Percentiles rank a stretch among this genome's conserved stretches.
phyloP scores from a whole-genome alignment of 1,140 invertebrate species.

The Neodiprion fabricii region DNA sequence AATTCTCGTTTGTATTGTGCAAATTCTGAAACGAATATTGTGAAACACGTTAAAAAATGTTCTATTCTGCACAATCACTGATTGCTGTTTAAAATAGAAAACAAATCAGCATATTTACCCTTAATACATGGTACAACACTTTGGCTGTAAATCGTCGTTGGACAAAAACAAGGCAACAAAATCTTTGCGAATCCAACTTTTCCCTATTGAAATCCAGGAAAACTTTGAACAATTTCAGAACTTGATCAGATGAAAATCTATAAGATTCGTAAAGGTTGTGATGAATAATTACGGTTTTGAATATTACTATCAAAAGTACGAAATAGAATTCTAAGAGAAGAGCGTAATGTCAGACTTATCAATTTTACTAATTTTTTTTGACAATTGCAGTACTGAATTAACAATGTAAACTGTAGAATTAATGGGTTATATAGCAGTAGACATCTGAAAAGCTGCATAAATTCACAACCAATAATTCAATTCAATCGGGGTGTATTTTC shows the following conservation, averaged over 20 bases:
- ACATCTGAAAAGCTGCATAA: too few relatives aligned
- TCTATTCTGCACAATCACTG: neutral
- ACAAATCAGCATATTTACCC: constrained; percentile 59
- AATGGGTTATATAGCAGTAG: neutral
- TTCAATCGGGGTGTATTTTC: too few relatives aligned
- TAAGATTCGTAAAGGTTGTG: constrained; percentile 42
- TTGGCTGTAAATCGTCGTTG: constrained; percentile 79
- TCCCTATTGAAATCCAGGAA: constrained; percentile 60
- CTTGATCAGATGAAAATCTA: constrained; percentile 66
- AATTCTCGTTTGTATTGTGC: constrained; percentile 52
- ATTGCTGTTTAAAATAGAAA: constrained; percentile 18
- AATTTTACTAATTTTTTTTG: neutral
- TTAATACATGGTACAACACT: constrained; percentile 76
- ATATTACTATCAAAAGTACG: constrained; percentile 11
- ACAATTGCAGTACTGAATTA: constrained; percentile 29
- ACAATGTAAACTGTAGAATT: constrained; percentile 7
- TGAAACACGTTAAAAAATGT: constrained; percentile 7
- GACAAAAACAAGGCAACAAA: constrained; percentile 87
- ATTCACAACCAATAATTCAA: too few relatives aligned
- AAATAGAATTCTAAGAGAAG: constrained; percentile 15
- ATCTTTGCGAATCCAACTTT: constrained; percentile 48
- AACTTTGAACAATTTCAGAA: constrained; percentile 64
- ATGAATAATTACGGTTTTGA: neutral
- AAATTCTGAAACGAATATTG: constrained; percentile 45
- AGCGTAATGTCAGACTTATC: too few relatives aligned